A percentile compares a stretch with the other conserved stretches of the same genome.
Evolutionary conservation across 2,888 invertebrate species (phyloP).

Genomic region (Eudemis profundana): DNA sequence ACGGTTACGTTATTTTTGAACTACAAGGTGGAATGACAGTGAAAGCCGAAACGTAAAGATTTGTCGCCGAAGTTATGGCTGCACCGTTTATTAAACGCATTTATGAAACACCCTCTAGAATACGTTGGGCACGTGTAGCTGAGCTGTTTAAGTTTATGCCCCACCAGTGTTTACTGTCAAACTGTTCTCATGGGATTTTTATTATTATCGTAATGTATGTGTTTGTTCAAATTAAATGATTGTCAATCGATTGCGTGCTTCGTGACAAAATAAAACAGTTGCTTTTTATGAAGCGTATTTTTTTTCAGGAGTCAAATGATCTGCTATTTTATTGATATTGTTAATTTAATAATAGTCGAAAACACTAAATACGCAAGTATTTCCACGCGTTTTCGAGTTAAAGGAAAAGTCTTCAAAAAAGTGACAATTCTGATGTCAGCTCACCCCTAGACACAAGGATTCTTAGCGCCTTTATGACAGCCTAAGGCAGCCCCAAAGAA

Average conservation of each 20-base stretch:
- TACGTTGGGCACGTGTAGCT: neutral
- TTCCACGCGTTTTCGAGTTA: too few relatives aligned
- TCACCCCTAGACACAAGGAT: too few relatives aligned
- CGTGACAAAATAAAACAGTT: too few relatives aligned
- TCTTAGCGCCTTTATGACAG: too few relatives aligned
- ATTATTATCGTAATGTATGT: neutral
- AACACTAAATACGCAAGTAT: too few relatives aligned
- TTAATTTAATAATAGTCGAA: too few relatives aligned
- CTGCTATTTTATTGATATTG: too few relatives aligned
- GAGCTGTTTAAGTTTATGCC: neutral
- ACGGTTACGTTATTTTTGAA: neutral
- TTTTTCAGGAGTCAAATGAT: too few relatives aligned
- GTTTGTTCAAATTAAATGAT: neutral
- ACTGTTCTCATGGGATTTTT: neutral
- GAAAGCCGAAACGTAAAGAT: slow-evolving; percentile 64
- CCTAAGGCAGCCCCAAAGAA: too few relatives aligned
- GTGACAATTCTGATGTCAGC: too few relatives aligned
- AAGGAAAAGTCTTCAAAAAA: too few relatives aligned
- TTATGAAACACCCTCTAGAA: slow-evolving; percentile 46
- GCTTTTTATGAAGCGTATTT: too few relatives aligned
- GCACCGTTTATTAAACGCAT: slow-evolving; percentile 55
- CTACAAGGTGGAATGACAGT: slow-evolving; percentile 48
- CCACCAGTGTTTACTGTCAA: neutral
- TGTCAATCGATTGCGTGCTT: neutral
- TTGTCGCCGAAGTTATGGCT: slow-evolving; percentile 58